Conservation (phyloP, 1,140 invertebrate genomes). For the Cyrtorhinus lividipennis region DNA sequence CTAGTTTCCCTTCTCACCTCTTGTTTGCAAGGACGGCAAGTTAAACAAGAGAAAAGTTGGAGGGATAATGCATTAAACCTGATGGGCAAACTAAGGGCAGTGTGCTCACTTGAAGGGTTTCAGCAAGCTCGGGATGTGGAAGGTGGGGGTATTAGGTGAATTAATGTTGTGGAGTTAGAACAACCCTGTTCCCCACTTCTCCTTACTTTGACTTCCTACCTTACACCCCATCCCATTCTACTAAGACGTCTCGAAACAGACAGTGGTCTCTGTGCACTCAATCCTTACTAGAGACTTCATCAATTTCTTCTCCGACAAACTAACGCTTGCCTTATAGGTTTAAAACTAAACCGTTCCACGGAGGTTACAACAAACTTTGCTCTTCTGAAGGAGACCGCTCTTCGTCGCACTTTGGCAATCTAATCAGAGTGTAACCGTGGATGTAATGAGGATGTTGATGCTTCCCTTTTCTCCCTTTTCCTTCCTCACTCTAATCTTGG, state of each 20-base stretch:
- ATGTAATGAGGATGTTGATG: no score
- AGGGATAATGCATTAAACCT: constrained; percentile 9
- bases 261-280: neutral
- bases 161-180: constrained; percentile 1
- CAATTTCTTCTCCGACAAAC: neutral
- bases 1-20: constrained; percentile 9
- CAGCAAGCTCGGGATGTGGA: neutral
- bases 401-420: no score
- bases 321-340: no score
- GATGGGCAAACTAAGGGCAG: constrained; percentile 7
- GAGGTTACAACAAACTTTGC: no score
- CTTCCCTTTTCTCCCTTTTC: no score
- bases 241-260: neutral
- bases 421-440: no score
- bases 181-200: neutral
- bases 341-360: no score
- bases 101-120: neutral
- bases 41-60: constrained; percentile 6
- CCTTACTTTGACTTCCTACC: neutral
- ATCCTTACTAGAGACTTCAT: neutral
- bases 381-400: no score
- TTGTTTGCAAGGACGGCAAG: constrained; percentile 3
- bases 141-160: neutral
- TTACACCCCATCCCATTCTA: neutral
- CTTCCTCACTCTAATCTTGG: no score